These are phyloP conservation scores for Sylvicola fuscatus DNA, from an alignment of 2,888 invertebrate genomes.

Conservation along the genomic window DNA sequence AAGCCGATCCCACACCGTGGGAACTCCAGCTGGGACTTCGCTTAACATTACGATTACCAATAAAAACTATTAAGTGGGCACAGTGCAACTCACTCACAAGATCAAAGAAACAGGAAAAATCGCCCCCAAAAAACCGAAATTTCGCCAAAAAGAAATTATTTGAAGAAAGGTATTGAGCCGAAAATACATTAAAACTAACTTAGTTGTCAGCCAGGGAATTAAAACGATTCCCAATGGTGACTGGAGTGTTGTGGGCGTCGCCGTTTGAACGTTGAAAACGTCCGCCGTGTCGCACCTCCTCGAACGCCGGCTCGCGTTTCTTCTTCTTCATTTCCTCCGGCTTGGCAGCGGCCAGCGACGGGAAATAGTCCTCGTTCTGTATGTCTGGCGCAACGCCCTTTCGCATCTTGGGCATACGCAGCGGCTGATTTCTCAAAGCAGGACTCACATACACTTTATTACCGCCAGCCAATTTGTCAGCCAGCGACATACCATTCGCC, in stretches of 20 bases:
- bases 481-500: too few relatives aligned
- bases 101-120: too few relatives aligned
- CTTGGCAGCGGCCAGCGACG: constrained; percentile 35
- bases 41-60: too few relatives aligned
- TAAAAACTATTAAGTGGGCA: too few relatives aligned
- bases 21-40: too few relatives aligned
- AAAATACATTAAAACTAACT: too few relatives aligned
- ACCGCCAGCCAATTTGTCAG: too few relatives aligned
- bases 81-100: too few relatives aligned
- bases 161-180: too few relatives aligned
- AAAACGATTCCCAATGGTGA: constrained; percentile 25
- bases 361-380: constrained; percentile 72
- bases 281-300: constrained; percentile 25
- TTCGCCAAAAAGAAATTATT: too few relatives aligned
- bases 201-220: constrained; percentile 29
- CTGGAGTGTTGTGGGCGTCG: constrained; percentile 14
- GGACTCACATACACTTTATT: constrained; percentile 19
- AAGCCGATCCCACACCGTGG: too few relatives aligned
- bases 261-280: constrained; percentile 21
- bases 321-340: constrained; percentile 24
- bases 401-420: constrained; percentile 18
- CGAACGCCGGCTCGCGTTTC: constrained; percentile 26
- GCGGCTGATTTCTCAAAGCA: constrained; percentile 16
- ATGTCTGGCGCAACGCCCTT: constrained; percentile 59
- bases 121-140: too few relatives aligned